Evolutionary conservation across 2,113 vertebrate species (phyloP), one percentile per base, ranked within the genome.

Genomic region (Ceyx margarethae): DNA sequence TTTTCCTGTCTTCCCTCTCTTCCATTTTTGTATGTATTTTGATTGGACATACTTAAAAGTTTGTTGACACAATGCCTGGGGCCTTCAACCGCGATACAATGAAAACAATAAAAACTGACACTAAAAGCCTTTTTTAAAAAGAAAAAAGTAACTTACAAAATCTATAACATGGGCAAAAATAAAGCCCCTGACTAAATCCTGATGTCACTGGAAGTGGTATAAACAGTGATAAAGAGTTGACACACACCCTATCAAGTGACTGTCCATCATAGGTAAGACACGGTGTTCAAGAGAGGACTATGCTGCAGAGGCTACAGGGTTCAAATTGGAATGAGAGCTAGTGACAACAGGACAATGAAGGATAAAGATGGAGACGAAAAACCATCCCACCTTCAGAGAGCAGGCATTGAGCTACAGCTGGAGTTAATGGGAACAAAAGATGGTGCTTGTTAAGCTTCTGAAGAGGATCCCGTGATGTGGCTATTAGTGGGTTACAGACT

Each of bases 71-170:
- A 21, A 57, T 1, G 2, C 42, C 65, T 48, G 45, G 5, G 53
- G 72, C 57, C 35, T 81, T 71, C 54, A 76, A 53, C 53, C 40
- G 19, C 1, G 11, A 62, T 4, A 56, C 51, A 83, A 33, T 11
- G 35, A 73, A 94, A 93, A 91, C 46, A 89, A n/a, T 60, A 42
- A 85, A 91, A 93, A 58, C 20, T 35, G 75, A 31, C 40, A 66
- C 25, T 9, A 26, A 64, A 48, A 74, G 29, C 5, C 69, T 45
- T 71, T 25, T 17, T 46, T 6, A 0, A 9, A 54, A 45, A 48
- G 29, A 64, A 71, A 37, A 37, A 37, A 37, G 10, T 43, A 15
- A 5, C 18, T 50, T 73, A 61, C 12, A 54, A 85, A 37, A 37
- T 37, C 37, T 37, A 37, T 37, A 37, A 73, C 21, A 37, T 3